A percentile compares a stretch with the other conserved stretches of the same genome.
Evolutionary conservation across 2,888 invertebrate species (phyloP).

Genomic region (Molanna angustata): DNA sequence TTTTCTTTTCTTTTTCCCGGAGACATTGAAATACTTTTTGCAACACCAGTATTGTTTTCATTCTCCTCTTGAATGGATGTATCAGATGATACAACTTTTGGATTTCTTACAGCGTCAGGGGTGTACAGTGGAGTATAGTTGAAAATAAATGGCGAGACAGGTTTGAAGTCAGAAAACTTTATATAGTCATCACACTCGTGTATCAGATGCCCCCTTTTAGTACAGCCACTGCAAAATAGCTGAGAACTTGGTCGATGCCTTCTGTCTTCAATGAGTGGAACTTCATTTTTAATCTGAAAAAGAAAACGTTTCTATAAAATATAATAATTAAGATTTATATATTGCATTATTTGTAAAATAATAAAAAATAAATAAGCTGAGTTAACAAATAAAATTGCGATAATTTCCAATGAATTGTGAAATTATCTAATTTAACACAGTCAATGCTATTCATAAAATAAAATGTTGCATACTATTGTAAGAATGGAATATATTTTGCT

Average conservation of each 20-base stretch:
- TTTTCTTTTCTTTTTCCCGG: too few relatives aligned
- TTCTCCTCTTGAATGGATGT: too few relatives aligned
- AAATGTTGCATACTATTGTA: too few relatives aligned
- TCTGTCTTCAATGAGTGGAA: slow-evolving; percentile 41
- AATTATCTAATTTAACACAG: too few relatives aligned
- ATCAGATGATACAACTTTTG: too few relatives aligned
- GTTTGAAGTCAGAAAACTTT: slow-evolving; percentile 39
- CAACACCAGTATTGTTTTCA: too few relatives aligned
- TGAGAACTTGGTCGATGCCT: slow-evolving; percentile 38
- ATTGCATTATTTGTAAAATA: neutral
- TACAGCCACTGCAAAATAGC: slow-evolving; percentile 57
- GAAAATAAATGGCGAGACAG: slow-evolving; percentile 20
- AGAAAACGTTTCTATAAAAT: slow-evolving; percentile 11
- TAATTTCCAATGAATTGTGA: too few relatives aligned
- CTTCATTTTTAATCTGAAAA: slow-evolving; percentile 49
- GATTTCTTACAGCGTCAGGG: slow-evolving; percentile 23
- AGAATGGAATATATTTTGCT: too few relatives aligned
- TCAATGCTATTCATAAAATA: too few relatives aligned
- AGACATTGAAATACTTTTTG: too few relatives aligned
- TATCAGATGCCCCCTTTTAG: slow-evolving; percentile 53
- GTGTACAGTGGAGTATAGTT: slow-evolving; percentile 26
- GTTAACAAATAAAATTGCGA: too few relatives aligned
- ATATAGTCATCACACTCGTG: slow-evolving; percentile 44
- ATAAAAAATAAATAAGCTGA: slow-evolving; percentile 1
- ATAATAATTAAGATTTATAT: slow-evolving; percentile 6